A percentile compares a stretch with the other conserved stretches of the same genome.
Conservation (phyloP, 2,888 invertebrate species). For the Octonoba sinensis region DNA sequence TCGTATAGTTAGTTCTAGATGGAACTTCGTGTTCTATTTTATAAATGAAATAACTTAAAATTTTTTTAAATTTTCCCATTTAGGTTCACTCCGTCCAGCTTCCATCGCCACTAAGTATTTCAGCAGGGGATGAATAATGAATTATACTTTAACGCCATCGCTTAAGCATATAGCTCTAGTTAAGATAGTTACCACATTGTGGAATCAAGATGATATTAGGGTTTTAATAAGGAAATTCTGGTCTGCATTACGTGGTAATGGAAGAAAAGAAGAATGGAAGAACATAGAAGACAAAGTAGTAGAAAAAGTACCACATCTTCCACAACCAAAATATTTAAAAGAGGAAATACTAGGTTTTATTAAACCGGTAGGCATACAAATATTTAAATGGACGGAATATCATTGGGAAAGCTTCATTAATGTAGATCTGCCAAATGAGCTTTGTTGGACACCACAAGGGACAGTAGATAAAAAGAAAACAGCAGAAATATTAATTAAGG, state of each 20-base stretch:
- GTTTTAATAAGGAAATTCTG: conserved; percentile 26
- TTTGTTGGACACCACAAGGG: conserved; percentile 50
- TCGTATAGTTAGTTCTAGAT: too few species aligned
- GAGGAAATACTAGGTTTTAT: conserved; percentile 33
- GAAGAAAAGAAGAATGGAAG: conserved; percentile 30
- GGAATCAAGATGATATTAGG: conserved; percentile 51
- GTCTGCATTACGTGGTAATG: neutral
- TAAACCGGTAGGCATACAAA: conserved; percentile 25
- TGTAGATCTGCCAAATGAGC: neutral
- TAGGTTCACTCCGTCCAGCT: too few species aligned
- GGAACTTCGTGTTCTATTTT: too few species aligned
- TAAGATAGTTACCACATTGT: conserved; percentile 27
- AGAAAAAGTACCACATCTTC: conserved; percentile 35
- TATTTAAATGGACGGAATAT: conserved; percentile 38
- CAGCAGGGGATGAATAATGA: too few species aligned
- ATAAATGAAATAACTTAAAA: too few species aligned
- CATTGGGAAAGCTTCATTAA: conserved; percentile 6
- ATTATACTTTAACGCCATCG: conserved; percentile 28
- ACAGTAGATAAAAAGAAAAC: conserved; percentile 51
- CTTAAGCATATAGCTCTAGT: conserved; percentile 38
- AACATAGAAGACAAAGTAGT: conserved; percentile 36
- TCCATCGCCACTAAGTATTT: too few species aligned
- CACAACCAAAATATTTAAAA: conserved; percentile 22
- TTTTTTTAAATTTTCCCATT: too few species aligned
- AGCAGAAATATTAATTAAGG: conserved; percentile 32